These are phyloP conservation scores for Lepisosteus osseus DNA, from an alignment of 2,113 vertebrate genomes.

Conservation along the genomic window DNA sequence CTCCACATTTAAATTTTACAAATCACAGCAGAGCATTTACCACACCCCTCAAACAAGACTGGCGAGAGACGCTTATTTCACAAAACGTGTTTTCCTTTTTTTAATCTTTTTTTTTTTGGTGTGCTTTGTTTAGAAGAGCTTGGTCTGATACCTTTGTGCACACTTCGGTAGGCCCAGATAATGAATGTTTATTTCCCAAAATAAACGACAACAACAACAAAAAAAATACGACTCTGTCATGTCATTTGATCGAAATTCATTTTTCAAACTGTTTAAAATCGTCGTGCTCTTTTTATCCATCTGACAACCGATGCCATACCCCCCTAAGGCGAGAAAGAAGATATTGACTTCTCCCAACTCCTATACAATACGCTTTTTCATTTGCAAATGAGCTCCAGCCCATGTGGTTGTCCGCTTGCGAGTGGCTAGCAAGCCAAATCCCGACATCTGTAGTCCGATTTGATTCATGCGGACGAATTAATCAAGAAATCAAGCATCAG, in stretches of 20 bases:
- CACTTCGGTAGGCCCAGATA: not conserved
- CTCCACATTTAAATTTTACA: not conserved
- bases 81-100: no score
- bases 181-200: not conserved
- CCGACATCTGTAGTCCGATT: not conserved
- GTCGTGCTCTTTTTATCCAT: not conserved
- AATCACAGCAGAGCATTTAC: not conserved
- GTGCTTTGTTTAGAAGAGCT: not conserved
- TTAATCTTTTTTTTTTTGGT: no score
- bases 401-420: slow-evolving; percentile 11
- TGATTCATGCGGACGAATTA: not conserved
- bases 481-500: not conserved
- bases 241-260: not conserved
- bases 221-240: not conserved
- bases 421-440: not conserved
- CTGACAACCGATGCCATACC: no score
- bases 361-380: not conserved
- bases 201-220: not conserved
- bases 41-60: not conserved
- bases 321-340: not conserved
- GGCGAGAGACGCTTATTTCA: not conserved
- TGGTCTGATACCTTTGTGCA: not conserved
- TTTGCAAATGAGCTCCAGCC: slow-evolving; percentile 6
- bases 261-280: not conserved
- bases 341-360: not conserved